Base-by-base conservation (phyloP, 1,140 invertebrate species). In the Zophobas morio region DNA sequence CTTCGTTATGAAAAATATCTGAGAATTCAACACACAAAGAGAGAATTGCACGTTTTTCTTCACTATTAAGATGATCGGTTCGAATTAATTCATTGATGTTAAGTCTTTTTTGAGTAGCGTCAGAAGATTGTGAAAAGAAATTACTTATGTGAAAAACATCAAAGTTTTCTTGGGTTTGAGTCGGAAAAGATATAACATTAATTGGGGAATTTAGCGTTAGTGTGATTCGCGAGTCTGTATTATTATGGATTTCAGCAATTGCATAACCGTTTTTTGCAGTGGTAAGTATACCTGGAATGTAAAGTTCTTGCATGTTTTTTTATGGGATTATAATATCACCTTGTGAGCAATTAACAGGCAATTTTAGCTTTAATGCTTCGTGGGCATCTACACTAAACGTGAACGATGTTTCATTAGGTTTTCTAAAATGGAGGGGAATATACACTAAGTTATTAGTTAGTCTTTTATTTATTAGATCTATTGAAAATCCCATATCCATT, bases 1-100 rank as follows among this genome's bases (percentile, higher is more conserved):
- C 74, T 57, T 77, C 39, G 42, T 63, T 37, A 77, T 82, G 63
- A 76, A 81, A 82, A 36, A 83, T 78, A 72, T 82, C 63, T 32
- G 47, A 40, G 46, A 74, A 81, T 78, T 82, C 63, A 37, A 74
- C 34, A 70, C 79, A 82, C 49, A 82, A 39, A 51, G 77, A 60
- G 34, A 76, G n/a, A 39, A 82, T 76, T 51, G 37, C 32, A 37
- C 51, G 1, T 49, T 71, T 75, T 79, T 83, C 81, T 74, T 82
- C 81, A 20, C 5, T 6, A 74, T 82, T 82, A 33, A 82, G 51
- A 46, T 81, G 81, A 60, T 82, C 66, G 2, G 53, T 56, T 56
- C 53, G 2, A 4, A 56, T 56, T 32, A 40, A 34, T 63, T 66
- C 8, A 34, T 75, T 6, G 6, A 66, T 66, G 35, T 63, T 39